Base-by-base conservation (phyloP, 1,140 invertebrate species). In the Periplaneta americana region DNA sequence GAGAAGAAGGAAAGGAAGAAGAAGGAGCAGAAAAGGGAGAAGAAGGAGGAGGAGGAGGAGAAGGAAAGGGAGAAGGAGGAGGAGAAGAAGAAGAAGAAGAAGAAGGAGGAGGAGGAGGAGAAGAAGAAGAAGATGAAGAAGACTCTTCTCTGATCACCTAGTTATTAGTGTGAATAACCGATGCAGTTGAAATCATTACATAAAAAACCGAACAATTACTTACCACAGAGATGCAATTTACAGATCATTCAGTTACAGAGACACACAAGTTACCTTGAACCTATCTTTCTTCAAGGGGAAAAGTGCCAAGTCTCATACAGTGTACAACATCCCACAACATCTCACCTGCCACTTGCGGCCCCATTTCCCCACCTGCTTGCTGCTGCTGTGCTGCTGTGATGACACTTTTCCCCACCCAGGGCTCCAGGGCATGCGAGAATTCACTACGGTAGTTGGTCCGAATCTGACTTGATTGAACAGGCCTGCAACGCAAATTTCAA, bases 371-470 rank as follows among this genome's bases (percentile, higher is more conserved):
- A 66, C 48, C 48, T 66, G 33, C 33, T 82, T 83, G 82, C 28
- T 57, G 80, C 22, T 80, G 83, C 34, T 83, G 82, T 35, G 76
- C 80, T 39, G 74, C 57, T 32, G 48, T 57, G 31, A 80, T 34
- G 66, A 28, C 22, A 35, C 48, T n/a, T 57, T 80, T 83, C 33
- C 90, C 88, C 34, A 93, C 88, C 87, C 91, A 93, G 0, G 92
- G 91, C 79, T 94, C 92, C 11, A 94, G 85, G 48, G 90, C 90
- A 57, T 92, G 89, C 2, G 91, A 90, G 83, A 94, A 93, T 83
- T 94, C 93, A 48, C 86, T 90, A 82, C 91, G 88, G 85, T 92
- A 94, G 84, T 93, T 93, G 0, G 91, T 92, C 82, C 92, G 91
- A 9, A 93, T 91, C 82, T 89, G 87, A 82, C 91, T 91, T 31